Evolutionary conservation across 2,888 invertebrate species (phyloP), one percentile per base, ranked within the genome.

Genomic region (Drosophila formosana): DNA sequence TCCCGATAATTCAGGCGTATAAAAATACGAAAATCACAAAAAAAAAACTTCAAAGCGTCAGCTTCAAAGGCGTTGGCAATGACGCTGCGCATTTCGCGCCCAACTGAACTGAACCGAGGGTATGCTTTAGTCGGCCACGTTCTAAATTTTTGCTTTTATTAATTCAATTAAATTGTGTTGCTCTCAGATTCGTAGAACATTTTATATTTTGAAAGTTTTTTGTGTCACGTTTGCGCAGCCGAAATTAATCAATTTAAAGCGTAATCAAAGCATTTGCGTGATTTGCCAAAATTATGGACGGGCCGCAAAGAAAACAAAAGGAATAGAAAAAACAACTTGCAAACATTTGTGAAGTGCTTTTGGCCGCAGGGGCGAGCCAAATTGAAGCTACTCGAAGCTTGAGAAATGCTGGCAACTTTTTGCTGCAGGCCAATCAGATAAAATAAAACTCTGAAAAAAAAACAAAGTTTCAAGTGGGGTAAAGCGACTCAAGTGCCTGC

Each of bases 161-260:
- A 85, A 81, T 80, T 80, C 83, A 85, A 82, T 82, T 77, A 72
- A 82, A 72, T 82, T 72, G 69, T 62, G 49, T 61, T 67, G 64
- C 71, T 75, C 53, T 78, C 68, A 65, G 51, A 66, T 63, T 61
- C 8, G 43, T 66, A 66, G 66, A 69, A 78, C 23, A 43, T 39
- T 57, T 18, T 18, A 18, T 18, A 71, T 47, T 32, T 37, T 57
- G 43, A 43, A 58, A 67, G 43, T 67, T 13, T 58, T 28, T 58
- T 49, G 11, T 66, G 49, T 64, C 32, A 7, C 37, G 37, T 37
- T 37, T n/a, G 37, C n/a, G 0, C 37, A 2, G 37, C 34, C 66
- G 39, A 58, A 71, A 77, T 88, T 68, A 82, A 83, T 88, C 88
- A 88, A 85, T 85, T 82, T 78, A 62, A 75, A 69, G 82, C 86